Base-by-base conservation (phyloP, 2,797 vertebrate genomes). In the Danio kyathit region DNA sequence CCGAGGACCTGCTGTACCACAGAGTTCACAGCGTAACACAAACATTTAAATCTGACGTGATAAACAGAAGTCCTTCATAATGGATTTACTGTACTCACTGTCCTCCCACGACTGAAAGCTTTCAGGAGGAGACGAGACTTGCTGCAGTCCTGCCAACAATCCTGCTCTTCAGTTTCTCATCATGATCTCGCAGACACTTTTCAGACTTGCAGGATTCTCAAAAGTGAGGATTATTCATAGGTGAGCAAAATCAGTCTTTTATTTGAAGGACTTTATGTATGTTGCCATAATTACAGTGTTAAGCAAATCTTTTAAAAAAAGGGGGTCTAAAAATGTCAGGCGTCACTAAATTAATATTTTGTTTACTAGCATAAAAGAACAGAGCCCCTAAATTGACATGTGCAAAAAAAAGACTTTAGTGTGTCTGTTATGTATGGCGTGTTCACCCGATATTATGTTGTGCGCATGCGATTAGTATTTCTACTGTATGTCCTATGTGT, bases 131-230 rank as follows among this genome's bases (percentile, higher is more conserved):
- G 8, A 17, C 41, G 6, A 70, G 67, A 70, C 52, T 70, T 40
- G 56, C 8, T 14, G 29, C 54, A 14, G 14, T 21, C 43, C 44
- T 71, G 29, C 10, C 48, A 13, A 78, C 73, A 78, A 54, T n/a
- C 11, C 11, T 73, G 52, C 11, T 60, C 19, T 71, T 74, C 61
- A 80, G 73, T 73, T 82, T 63, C 80, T 73, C 81, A 57, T 76
- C 5, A 43, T 29, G 29, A 29, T 29, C 11, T 13, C 63, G 63
- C 57, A 48, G 40, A 57, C 65, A 64, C 46, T 48, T 80, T 80
- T 80, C 9, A 59, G 48, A 52, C 49, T 51, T 29, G 41, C 90
- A 43, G 5, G 5, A 29, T 54, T 54, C 65, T 54, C 38, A 51
- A n/a, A 40, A 40, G 7, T 52, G 29, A 64, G 60, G 49, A 14